phyloP scores from a whole-genome alignment of 2,888 invertebrate genomes.

The Dynastes hyllus region DNA sequence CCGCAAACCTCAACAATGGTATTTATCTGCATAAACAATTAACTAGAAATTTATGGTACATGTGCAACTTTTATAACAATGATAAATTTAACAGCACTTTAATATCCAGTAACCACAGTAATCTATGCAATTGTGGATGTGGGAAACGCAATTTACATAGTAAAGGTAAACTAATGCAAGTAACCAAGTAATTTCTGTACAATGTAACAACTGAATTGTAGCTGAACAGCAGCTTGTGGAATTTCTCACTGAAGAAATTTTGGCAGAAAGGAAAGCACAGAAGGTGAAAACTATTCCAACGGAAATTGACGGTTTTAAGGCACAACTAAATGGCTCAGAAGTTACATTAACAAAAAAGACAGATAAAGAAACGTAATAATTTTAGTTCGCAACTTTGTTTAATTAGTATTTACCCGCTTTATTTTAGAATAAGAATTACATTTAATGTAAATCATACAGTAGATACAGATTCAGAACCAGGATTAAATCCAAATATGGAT shows the following conservation, averaged over 20 bases:
- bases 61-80: slow-evolving; percentile 73
- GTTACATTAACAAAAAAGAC: slow-evolving; percentile 85
- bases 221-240: slow-evolving; percentile 91
- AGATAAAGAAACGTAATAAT: slow-evolving; percentile 81
- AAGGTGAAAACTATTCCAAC: slow-evolving; percentile 83
- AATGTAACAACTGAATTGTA: slow-evolving; percentile 64
- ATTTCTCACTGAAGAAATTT: slow-evolving; percentile 94
- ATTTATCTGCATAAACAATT: slow-evolving; percentile 75
- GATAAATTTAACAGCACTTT: slow-evolving; percentile 58
- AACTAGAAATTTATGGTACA: slow-evolving; percentile 83
- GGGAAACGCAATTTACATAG: slow-evolving; percentile 73
- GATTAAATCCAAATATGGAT: slow-evolving; percentile 76
- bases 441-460: slow-evolving; percentile 98
- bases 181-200: neutral
- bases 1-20: slow-evolving; percentile 71
- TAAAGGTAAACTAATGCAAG: slow-evolving; percentile 55
- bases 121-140: slow-evolving; percentile 81
- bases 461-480: slow-evolving; percentile 84
- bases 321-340: slow-evolving; percentile 87
- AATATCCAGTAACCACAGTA: slow-evolving; percentile 74
- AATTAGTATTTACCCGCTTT: too few species aligned
- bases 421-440: slow-evolving; percentile 81
- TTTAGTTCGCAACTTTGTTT: neutral
- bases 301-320: slow-evolving; percentile 87
- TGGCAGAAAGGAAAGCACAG: slow-evolving; percentile 90